A percentile compares a stretch with the other conserved stretches of the same genome.
These are phyloP conservation scores for Phymanthus crucifer DNA, from an alignment of 92 coral and sea anemone species.

Conservation along the genomic window DNA sequence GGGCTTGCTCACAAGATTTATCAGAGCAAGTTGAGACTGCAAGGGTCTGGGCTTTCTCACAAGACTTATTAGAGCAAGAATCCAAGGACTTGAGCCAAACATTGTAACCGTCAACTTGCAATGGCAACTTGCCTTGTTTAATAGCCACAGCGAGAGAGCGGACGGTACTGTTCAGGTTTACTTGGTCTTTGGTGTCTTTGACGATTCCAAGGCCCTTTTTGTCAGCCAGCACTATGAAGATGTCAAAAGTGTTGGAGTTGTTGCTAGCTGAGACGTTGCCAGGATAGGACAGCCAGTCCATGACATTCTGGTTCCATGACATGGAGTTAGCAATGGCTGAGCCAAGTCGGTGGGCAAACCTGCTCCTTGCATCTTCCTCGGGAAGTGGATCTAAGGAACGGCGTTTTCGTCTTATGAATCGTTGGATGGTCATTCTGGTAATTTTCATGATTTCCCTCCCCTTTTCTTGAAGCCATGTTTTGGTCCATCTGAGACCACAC, in stretches of 20 bases:
- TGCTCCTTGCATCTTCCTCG: constrained; percentile 41
- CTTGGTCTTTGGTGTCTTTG: constrained; percentile 12
- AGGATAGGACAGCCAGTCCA: constrained; percentile 54
- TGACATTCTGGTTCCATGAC: constrained; percentile 39
- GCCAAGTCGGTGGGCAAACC: constrained; percentile 52
- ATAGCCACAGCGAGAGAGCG: constrained; percentile 34
- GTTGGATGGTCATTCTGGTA: constrained; percentile 27
- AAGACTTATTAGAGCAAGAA: constrained; percentile 45
- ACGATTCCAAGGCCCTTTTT: constrained; percentile 28
- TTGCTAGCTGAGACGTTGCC: not conserved
- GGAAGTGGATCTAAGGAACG: constrained; percentile 46
- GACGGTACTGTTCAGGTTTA: constrained; percentile 32
- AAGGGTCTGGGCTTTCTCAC: constrained; percentile 38
- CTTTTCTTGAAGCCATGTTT: constrained; percentile 22
- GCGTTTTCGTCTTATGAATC: not conserved
- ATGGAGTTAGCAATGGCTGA: constrained; percentile 37
- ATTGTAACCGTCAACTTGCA: constrained; percentile 33
- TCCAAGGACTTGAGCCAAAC: constrained; percentile 57
- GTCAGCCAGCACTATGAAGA: constrained; percentile 53
- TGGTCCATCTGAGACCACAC: constrained; percentile 37
- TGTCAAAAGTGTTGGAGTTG: not conserved
- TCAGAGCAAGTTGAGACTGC: constrained; percentile 55
- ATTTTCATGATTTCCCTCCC: constrained; percentile 20
- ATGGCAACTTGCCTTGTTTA: constrained; percentile 26
- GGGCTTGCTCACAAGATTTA: constrained; percentile 39